Evolutionary conservation across 2,797 vertebrate genomes (phyloP).

Genomic region (Triplophysa bombifrons): DNA sequence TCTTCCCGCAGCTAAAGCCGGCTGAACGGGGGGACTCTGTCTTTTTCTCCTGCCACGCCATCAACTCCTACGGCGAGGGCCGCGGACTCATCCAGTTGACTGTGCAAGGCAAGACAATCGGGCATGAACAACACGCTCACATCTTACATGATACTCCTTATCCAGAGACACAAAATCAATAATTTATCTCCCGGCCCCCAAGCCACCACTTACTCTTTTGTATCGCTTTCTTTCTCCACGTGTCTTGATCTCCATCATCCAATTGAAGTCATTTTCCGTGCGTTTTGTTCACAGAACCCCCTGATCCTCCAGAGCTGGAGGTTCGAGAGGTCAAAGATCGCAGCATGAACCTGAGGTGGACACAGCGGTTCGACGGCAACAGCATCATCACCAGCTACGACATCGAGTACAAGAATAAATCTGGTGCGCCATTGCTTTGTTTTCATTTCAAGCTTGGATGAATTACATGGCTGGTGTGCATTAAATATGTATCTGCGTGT

Average conservation of each 20-base stretch:
- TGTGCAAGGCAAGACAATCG: slow-evolving; percentile 85
- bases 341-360: slow-evolving; percentile 98
- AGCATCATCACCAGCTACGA: slow-evolving; percentile 99
- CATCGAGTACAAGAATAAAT: slow-evolving; percentile 98
- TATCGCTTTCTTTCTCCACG: slow-evolving; percentile 3
- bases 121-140: slow-evolving; percentile 37
- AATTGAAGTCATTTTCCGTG: slow-evolving; percentile 22
- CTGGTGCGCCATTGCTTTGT: slow-evolving; percentile 74
- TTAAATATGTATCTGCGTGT: slow-evolving; percentile 45
- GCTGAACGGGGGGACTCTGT: slow-evolving; percentile 96
- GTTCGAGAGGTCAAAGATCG: slow-evolving; percentile 96
- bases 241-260: slow-evolving; percentile 8
- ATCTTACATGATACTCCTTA: slow-evolving; percentile 51
- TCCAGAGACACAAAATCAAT: slow-evolving; percentile 57
- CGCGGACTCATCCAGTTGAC: slow-evolving; percentile 96
- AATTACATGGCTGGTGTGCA: slow-evolving; percentile 24
- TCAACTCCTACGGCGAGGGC: slow-evolving; percentile 97
- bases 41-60: slow-evolving; percentile 97
- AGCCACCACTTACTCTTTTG: neutral
- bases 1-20: slow-evolving; percentile 84
- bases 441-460: slow-evolving; percentile 45
- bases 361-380: slow-evolving; percentile 96
- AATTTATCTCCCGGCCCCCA: slow-evolving; percentile 31
- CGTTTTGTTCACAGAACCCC: slow-evolving; percentile 81
- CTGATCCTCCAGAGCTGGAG: slow-evolving; percentile 94